Conservation (phyloP, 1,140 invertebrate genomes). For the Acyrthosiphon pisum region DNA sequence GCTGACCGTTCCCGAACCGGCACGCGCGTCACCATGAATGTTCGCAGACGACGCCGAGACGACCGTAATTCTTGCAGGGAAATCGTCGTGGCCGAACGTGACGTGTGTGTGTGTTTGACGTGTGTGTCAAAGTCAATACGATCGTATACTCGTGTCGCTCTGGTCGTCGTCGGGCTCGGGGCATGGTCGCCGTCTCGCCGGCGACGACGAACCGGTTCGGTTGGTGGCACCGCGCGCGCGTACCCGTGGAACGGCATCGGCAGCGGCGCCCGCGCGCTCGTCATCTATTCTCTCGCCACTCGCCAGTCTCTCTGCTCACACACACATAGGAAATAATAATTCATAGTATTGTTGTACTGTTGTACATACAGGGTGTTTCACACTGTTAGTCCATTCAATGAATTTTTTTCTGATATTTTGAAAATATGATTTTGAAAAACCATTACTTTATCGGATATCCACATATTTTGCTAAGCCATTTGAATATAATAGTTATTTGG, state of each 20-base stretch:
- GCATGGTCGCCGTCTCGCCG: neutral
- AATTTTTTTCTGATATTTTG: neutral
- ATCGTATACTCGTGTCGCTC: neutral
- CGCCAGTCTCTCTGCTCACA: neutral
- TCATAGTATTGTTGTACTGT: constrained; percentile 15
- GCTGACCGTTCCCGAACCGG: neutral
- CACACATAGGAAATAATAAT: neutral
- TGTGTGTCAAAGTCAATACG: constrained; percentile 13
- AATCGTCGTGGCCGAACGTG: neutral
- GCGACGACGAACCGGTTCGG: constrained; percentile 21
- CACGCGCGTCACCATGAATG: neutral
- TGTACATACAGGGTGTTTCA: neutral
- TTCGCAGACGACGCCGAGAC: neutral
- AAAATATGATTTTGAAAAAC: neutral
- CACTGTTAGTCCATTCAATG: neutral
- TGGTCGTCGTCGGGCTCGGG: neutral
- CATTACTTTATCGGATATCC: neutral
- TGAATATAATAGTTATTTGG: neutral
- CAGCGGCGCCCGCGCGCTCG: constrained; percentile 24
- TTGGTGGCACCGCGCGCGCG: neutral
- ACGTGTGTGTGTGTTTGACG: neutral
- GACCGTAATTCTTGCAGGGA: neutral
- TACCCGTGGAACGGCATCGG: neutral
- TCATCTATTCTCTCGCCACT: too few relatives aligned
- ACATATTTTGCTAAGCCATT: neutral